phyloP scores from a whole-genome alignment of 2,888 invertebrate species.

The Brenthis daphne region DNA sequence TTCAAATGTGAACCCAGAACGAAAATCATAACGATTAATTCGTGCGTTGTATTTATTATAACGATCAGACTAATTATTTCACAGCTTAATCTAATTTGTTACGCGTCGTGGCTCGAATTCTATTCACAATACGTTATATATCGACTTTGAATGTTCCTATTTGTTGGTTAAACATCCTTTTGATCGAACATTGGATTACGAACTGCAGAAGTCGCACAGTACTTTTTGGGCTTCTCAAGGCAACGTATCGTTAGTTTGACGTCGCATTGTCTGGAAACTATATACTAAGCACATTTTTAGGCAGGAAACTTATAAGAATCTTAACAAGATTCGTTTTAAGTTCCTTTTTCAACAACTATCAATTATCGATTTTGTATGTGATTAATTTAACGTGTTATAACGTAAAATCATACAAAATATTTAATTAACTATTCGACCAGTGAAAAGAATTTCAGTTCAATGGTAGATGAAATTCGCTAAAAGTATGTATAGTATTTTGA shows the following conservation, averaged over 20 bases:
- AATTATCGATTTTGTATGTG: background rate
- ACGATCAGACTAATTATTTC: conserved; percentile 68
- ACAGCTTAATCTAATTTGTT: conserved; percentile 71
- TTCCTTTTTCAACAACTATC: background rate
- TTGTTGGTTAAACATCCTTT: conserved; percentile 38
- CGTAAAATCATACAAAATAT: too few species aligned
- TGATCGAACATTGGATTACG: conserved; percentile 22
- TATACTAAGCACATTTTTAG: conserved; percentile 1
- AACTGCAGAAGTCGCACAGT: conserved; percentile 19
- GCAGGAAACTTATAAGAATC: background rate
- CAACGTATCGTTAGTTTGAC: conserved; percentile 1
- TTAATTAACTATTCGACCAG: too few species aligned
- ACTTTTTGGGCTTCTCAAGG: conserved; percentile 17
- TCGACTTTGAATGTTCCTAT: conserved; percentile 32
- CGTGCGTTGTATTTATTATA: conserved; percentile 52
- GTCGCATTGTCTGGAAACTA: conserved; percentile 5
- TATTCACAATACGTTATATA: conserved; percentile 26
- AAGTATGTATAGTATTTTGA: conserved; percentile 45
- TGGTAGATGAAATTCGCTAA: conserved; percentile 15
- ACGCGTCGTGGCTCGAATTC: conserved; percentile 52
- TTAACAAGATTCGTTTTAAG: background rate
- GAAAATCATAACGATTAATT: conserved; percentile 40
- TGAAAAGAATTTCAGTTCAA: conserved; percentile 4
- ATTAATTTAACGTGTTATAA: too few species aligned
- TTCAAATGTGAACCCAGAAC: conserved; percentile 31